Evolutionary conservation across 2,888 invertebrate species (phyloP), one percentile per base, ranked within the genome.

Genomic region (Itoplectis maculator): DNA sequence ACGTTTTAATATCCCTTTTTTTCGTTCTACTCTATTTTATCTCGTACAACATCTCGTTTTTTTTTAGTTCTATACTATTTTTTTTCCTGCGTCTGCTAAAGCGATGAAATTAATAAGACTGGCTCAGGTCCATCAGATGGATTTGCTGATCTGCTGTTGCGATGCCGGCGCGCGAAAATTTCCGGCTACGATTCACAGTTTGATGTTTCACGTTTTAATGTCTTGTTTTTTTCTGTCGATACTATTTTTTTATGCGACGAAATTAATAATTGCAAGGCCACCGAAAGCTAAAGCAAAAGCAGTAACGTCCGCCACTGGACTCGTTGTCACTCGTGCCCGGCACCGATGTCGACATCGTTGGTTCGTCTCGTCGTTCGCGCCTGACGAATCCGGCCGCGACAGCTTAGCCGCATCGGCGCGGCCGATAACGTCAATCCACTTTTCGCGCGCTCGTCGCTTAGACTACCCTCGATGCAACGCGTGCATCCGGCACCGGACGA

Each of bases 361-460:
- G n/a, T n/a, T n/a, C n/a, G n/a, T n/a, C n/a, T n/a, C n/a, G n/a
- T n/a, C n/a, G n/a, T n/a, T n/a, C 35, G 18, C 37, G 59, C 35
- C 11, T 65, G 65, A 42, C 42, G 45, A 68, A 47, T 51, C 56
- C n/a, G n/a, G n/a, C 35, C n/a, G 56, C n/a, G 29, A 4, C 51
- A 11, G 42, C 54, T 66, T 66, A 11, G 56, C 37, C 66, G 68
- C 37, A 47, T 72, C 65, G 45, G 47, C 70, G 69, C 42, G 51
- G 1, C 56, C 47, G 81, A 83, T 81, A 81, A 81, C 73, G 81
- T 79, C 76, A 76, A 82, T 73, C 66, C 45, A 79, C 76, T 69
- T 74, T 70, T 74, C 75, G 65, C 47, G n/a, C n/a, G n/a, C 37
- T 59, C 35, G 45, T 45, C 59, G 45, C n/a, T n/a, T n/a, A n/a